Percentiles rank a stretch among this genome's conserved stretches.
Evolutionary conservation across 2,888 invertebrate genomes (phyloP).

Genomic region (Conus canariensis): DNA sequence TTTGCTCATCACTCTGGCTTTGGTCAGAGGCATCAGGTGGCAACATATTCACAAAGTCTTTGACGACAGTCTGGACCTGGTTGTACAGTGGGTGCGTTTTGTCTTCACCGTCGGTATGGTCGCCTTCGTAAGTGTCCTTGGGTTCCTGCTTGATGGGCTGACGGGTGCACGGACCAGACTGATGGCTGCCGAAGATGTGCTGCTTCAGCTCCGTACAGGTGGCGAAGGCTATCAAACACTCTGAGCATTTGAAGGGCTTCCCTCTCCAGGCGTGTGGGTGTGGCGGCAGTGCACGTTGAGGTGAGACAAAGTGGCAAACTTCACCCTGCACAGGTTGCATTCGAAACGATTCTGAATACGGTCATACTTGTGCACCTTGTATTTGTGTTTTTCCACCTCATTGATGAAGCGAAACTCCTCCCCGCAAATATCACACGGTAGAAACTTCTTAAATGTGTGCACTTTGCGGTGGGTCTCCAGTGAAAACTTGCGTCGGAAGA

Average conservation of each 20-base stretch:
- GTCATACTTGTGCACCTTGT: constrained; percentile 49
- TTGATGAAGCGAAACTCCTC: constrained; percentile 53
- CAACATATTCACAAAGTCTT: not conserved
- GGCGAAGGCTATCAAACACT: constrained; percentile 43
- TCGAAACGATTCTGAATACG: constrained; percentile 44
- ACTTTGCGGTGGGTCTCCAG: constrained; percentile 50
- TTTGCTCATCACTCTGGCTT: not conserved
- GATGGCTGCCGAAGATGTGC: constrained; percentile 50
- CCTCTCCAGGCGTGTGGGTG: constrained; percentile 44
- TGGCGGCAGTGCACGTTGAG: constrained; percentile 51
- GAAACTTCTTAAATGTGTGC: constrained; percentile 52
- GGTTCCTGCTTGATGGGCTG: constrained; percentile 33
- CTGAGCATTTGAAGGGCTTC: constrained; percentile 51
- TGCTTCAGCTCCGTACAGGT: constrained; percentile 50
- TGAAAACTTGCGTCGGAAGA: constrained; percentile 49
- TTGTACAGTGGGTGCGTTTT: not conserved
- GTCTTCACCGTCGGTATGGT: not conserved
- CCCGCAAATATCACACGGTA: constrained; percentile 53
- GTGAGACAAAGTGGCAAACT: constrained; percentile 50
- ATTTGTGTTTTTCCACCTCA: constrained; percentile 53
- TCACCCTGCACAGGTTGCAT: constrained; percentile 49
- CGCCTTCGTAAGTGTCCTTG: not conserved
- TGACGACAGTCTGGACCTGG: not conserved
- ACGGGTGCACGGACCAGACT: not conserved
- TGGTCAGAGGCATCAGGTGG: not conserved